Evolutionary conservation across 2,797 vertebrate species (phyloP), one percentile per base, ranked within the genome.

Genomic region (Pygocentrus nattereri): DNA sequence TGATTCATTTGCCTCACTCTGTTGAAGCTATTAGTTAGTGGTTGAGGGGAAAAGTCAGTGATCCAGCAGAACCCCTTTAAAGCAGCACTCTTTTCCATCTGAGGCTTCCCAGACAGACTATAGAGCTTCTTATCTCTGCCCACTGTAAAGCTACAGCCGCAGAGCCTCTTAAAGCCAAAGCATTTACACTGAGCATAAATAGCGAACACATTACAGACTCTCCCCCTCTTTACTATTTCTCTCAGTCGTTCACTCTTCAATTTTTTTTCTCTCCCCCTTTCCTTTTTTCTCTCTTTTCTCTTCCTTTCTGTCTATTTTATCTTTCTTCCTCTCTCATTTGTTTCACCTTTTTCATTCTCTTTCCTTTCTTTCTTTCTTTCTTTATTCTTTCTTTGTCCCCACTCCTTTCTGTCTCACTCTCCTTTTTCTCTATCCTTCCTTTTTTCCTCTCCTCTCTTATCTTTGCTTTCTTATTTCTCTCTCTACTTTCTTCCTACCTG

Each of bases 1-100:
- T 87, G 85, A 85, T 64, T 87, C 72, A 87, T 87, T 76, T 74
- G 72, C 49, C 2, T 50, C 21, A 19, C 16, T 18, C 52, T 49
- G 49, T 8, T 58, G 25, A 62, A 50, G 58, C 64, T 68, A 71
- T 74, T 68, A 84, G 80, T 76, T 71, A 76, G 50, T 38, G 65
- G n/a, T 30, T 62, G 64, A 59, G 77, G 58, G 23, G 34, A 34
- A 74, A 80, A 54, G 74, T 34, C 74, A 79, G 41, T 76, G 73
- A 71, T 85, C 83, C 59, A 78, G 78, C 44, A 68, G 65, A 77
- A 67, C 47, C 59, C 38, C 59, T 85, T 70, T 76, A 61, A 56
- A 79, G 70, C 83, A 58, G 58, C 10, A n/a, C 41, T 47, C 49
- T 31, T 31, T 34, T 72, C 54, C 30, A 76, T 61, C 44, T 59